phyloP scores from a whole-genome alignment of 2,113 vertebrate genomes.

The human region GRCh38 chr1:33423001-33423500 shows the following conservation, averaged over 20 bases:
- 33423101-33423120: neutral
- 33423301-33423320: neutral
- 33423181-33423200: neutral
- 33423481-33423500: neutral
- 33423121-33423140: neutral
- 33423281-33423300: neutral
- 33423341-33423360: neutral
- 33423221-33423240: neutral
- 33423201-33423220: neutral
- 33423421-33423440: neutral
- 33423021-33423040: neutral
- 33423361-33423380: neutral
- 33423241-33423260: neutral
- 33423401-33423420: conserved; percentile 1
- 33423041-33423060: neutral
- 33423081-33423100: neutral
- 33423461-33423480: neutral
- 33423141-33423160: neutral
- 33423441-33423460: neutral
- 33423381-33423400: neutral
- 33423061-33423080: neutral
- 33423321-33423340: neutral
- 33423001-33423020: neutral
- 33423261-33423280: neutral
- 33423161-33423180: neutral